Evolutionary conservation across 1,140 invertebrate species (phyloP), one percentile per base, ranked within the genome.

Genomic region (Elysia chlorotica): DNA sequence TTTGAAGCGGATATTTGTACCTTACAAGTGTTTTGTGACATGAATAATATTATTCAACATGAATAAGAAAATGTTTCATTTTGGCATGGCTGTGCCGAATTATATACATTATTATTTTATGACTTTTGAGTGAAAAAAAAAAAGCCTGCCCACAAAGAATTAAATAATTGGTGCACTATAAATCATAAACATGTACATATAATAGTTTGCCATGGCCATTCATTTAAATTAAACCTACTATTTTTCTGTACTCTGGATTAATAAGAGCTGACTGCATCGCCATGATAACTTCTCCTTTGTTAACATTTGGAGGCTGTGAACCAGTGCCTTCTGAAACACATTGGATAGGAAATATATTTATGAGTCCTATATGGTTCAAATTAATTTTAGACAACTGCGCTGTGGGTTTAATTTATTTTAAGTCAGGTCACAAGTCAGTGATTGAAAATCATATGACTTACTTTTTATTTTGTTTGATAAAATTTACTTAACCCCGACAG

Each of bases 241-340:
- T 70, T 35, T 17, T 57, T 71, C 38, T 62, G 37, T 71, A 71
- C 21, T 71, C 69, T 33, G n/a, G 30, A 33, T 62, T 61, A 3
- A 71, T 56, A 23, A 71, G 35, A 25, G 69, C 69, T 6, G 69
- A 63, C 35, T 71, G 57, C 25, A 71, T 48, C 25, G 69, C 69
- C 36, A 71, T 63, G 14, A 37, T 48, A 30, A 71, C 59, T 28
- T 71, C 69, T 48, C 28, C 63, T 62, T 63, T 71, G 38, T 19
- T 62, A 23, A 48, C 6, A 38, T 28, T 41, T 31, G 21, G 4
- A 6, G 65, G 1, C 21, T 2, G 3, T 1, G 2, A 25, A 19
- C 33, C 63, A 48, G 25, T 38, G 4, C 28, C 59, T 1, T 65
- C 33, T 68, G 31, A 35, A 28, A 68, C 30, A 48, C 1, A 48